Percentiles rank a stretch among this genome's conserved stretches.
phyloP scores from a whole-genome alignment of 2,113 vertebrate genomes.

The Lipophrys pholis region DNA sequence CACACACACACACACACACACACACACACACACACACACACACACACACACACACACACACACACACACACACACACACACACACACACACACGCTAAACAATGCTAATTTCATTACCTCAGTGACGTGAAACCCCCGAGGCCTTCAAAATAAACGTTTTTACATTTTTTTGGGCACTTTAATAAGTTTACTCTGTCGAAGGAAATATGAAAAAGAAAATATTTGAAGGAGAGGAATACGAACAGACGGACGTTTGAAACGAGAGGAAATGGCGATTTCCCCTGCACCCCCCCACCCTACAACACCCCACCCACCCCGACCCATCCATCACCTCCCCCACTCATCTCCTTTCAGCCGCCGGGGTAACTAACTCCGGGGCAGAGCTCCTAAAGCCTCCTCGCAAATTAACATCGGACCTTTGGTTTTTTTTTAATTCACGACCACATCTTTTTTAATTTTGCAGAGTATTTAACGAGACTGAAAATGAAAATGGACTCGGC shows the following conservation, averaged over 20 bases:
- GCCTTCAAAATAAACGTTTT: slow-evolving; percentile 70
- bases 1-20: background rate
- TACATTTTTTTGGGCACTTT: slow-evolving; percentile 80
- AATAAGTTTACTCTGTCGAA: slow-evolving; percentile 67
- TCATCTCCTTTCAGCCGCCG: slow-evolving; percentile 10
- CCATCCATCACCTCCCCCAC: background rate
- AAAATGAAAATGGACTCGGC: slow-evolving; percentile 8
- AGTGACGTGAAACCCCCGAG: slow-evolving; percentile 75
- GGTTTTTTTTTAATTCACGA: background rate
- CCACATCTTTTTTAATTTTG: slow-evolving; percentile 4
- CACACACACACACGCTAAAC: slow-evolving; percentile 22
- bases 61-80: slow-evolving; percentile 19
- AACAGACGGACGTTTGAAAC: slow-evolving; percentile 44
- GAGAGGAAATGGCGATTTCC: no score
- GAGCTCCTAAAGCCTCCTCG: background rate
- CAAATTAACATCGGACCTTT: slow-evolving; percentile 7
- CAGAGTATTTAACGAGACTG: background rate
- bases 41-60: slow-evolving; percentile 22
- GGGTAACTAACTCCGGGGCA: slow-evolving; percentile 7
- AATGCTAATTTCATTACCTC: slow-evolving; percentile 65
- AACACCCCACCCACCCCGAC: no score
- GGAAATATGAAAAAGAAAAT: background rate
- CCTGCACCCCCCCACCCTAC: no score
- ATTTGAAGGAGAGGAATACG: slow-evolving; percentile 43
- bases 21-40: background rate